phyloP scores from a whole-genome alignment of 2,797 vertebrate genomes.

The Denticeps clupeoides region DNA sequence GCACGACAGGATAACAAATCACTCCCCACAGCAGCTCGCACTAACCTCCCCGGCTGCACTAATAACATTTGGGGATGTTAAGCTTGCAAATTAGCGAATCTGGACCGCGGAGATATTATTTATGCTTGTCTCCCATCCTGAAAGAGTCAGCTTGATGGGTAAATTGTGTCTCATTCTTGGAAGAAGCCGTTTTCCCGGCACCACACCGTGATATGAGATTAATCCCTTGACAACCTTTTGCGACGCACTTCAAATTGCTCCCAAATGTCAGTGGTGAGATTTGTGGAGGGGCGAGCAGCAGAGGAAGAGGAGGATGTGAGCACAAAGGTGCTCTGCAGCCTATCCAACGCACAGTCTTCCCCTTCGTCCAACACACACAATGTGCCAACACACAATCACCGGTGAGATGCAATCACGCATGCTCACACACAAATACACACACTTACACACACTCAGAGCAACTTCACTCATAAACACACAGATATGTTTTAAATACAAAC shows the following conservation, averaged over 20 bases:
- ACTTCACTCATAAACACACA: not conserved
- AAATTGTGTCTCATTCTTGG: constrained; percentile 74
- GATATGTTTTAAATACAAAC: no score
- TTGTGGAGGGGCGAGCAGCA: constrained; percentile 33
- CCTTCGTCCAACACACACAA: constrained; percentile 5
- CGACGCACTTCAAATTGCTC: constrained; percentile 63
- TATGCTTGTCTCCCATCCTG: constrained; percentile 67
- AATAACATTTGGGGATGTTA: constrained; percentile 74
- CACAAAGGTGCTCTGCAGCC: not conserved
- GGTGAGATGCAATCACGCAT: not conserved
- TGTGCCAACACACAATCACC: constrained; percentile 12
- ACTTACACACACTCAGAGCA: not conserved
- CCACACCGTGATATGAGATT: constrained; percentile 70
- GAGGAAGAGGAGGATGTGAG: constrained; percentile 30
- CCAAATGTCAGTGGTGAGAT: constrained; percentile 62
- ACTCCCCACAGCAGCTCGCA: constrained; percentile 65
- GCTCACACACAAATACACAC: not conserved
- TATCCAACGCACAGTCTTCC: constrained; percentile 19
- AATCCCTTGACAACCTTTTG: constrained; percentile 75
- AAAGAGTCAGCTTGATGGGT: constrained; percentile 69
- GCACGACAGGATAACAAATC: constrained; percentile 64
- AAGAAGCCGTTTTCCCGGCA: constrained; percentile 57
- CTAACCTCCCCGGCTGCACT: constrained; percentile 61
- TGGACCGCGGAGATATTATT: constrained; percentile 74
- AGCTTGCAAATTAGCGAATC: constrained; percentile 74